Evolutionary conservation across 2,113 vertebrate species (phyloP).

Genomic region (Lonchura striata): DNA sequence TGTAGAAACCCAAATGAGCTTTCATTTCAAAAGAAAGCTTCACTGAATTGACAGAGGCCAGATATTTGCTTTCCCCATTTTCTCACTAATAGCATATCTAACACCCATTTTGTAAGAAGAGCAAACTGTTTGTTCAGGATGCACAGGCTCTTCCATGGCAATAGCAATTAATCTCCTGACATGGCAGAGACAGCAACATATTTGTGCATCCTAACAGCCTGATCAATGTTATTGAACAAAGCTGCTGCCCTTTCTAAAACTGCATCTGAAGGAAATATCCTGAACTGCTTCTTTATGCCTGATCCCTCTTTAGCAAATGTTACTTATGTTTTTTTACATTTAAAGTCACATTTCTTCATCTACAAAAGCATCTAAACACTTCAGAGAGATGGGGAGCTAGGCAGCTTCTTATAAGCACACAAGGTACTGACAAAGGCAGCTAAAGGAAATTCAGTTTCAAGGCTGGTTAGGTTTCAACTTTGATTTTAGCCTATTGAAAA

Average conservation of each 20-base stretch:
- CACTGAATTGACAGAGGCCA: background rate
- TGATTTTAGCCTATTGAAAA: background rate
- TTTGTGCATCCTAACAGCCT: background rate
- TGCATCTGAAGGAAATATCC: background rate
- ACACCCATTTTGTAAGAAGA: background rate
- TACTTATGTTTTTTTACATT: background rate
- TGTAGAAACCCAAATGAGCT: background rate
- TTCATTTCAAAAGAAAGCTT: background rate
- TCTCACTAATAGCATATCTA: background rate
- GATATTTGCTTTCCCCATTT: background rate
- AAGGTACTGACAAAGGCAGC: background rate
- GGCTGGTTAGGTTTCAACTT: background rate
- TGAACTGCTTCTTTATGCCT: background rate
- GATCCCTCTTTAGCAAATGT: background rate
- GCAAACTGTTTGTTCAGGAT: background rate
- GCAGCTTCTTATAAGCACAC: background rate
- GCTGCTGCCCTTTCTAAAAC: background rate
- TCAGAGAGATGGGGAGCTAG: background rate
- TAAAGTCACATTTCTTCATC: background rate
- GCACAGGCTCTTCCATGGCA: background rate
- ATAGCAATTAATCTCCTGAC: background rate
- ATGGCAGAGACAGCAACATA: background rate
- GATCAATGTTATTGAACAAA: constrained; percentile 4
- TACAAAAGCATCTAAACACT: background rate
- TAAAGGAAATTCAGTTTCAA: background rate